Conservation (phyloP, 2,797 vertebrate genomes). For the Chrosomus eos region DNA sequence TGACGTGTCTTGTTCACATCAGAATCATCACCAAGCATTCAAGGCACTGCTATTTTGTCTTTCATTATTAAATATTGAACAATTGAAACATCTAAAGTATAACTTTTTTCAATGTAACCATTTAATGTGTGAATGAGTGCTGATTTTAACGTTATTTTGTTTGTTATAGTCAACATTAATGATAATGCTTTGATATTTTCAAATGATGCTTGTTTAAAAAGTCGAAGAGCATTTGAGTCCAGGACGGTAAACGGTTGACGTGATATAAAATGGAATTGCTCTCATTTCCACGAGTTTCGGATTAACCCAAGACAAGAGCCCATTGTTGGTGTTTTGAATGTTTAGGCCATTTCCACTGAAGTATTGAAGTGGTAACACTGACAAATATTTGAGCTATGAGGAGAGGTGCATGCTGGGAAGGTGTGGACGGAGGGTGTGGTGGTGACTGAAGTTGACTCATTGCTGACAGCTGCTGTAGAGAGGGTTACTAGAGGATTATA, state of each 20-base stretch:
- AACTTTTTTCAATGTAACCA: background rate
- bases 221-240: background rate
- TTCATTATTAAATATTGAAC: background rate
- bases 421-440: slow-evolving; percentile 50
- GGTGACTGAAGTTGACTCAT: slow-evolving; percentile 42
- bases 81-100: background rate
- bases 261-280: background rate
- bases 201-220: background rate
- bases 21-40: background rate
- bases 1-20: slow-evolving; percentile 1
- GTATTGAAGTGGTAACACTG: background rate
- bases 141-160: background rate
- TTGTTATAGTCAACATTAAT: background rate
- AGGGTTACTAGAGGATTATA: slow-evolving; percentile 46
- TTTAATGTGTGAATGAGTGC: background rate
- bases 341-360: slow-evolving; percentile 24
- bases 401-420: slow-evolving; percentile 34
- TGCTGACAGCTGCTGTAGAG: slow-evolving; percentile 57
- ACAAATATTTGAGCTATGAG: slow-evolving; percentile 69
- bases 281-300: slow-evolving; percentile 30
- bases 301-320: slow-evolving; percentile 43
- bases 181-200: background rate
- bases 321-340: slow-evolving; percentile 15
- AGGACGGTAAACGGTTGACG: background rate
- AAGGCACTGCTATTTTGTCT: background rate